Percentiles rank a stretch among this genome's conserved stretches.
These are phyloP conservation scores for Hirudo medicinalis DNA, from an alignment of 1,140 invertebrate genomes.

Conservation along the genomic window DNA sequence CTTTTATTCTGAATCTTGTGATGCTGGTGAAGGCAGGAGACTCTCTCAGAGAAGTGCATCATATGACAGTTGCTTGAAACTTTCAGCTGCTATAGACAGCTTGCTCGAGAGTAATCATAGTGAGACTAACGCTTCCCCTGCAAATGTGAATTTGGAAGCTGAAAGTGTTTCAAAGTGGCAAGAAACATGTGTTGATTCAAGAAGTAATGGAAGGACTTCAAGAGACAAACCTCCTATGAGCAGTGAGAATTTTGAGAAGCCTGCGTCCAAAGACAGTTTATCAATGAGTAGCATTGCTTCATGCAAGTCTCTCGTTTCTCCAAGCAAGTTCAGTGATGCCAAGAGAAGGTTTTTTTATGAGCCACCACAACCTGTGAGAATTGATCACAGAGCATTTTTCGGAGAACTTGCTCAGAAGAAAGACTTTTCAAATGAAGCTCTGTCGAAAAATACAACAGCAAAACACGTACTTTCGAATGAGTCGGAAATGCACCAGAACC, in stretches of 20 bases:
- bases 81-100: neutral
- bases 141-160: neutral
- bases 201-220: neutral
- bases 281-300: slow-evolving; percentile 6
- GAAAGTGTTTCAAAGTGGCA: neutral
- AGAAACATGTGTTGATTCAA: too few relatives aligned
- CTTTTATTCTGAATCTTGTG: too few relatives aligned
- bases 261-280: neutral
- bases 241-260: neutral
- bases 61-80: slow-evolving; percentile 6
- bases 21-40: too few relatives aligned
- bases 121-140: neutral
- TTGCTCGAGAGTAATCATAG: neutral
- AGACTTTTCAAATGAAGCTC: neutral
- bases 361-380: slow-evolving; percentile 17
- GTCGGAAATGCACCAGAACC: too few relatives aligned
- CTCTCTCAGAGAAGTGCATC: slow-evolving; percentile 1
- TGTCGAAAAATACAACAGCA: neutral
- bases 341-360: slow-evolving; percentile 22
- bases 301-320: slow-evolving; percentile 11
- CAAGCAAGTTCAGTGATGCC: slow-evolving; percentile 19
- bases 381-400: slow-evolving; percentile 17
- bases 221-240: neutral
- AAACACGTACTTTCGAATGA: too few relatives aligned
- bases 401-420: slow-evolving; percentile 15